A percentile compares a stretch with the other conserved stretches of the same genome.
Conservation (phyloP, 1,140 invertebrate species). For the Conus betulinus region DNA sequence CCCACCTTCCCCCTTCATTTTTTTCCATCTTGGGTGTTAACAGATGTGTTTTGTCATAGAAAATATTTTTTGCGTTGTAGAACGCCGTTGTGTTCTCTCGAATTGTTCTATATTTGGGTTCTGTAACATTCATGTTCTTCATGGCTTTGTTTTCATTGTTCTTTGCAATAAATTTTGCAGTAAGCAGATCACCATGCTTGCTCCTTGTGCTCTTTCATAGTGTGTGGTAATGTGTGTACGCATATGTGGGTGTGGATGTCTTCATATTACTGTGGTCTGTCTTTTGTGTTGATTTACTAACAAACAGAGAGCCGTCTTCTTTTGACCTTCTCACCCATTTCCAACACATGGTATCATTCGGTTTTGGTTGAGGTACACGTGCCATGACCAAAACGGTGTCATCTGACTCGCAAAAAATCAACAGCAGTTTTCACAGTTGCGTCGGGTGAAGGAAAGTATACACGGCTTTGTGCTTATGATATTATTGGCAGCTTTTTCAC, state of each 20-base stretch:
- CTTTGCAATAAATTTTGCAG: conserved; percentile 15
- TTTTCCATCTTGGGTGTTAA: too few species aligned
- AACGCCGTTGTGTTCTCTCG: not conserved
- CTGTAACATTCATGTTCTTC: not conserved
- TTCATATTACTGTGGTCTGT: not conserved
- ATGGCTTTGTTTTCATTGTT: conserved; percentile 1
- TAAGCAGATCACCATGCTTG: not conserved
- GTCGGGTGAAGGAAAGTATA: not conserved
- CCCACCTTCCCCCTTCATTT: too few species aligned
- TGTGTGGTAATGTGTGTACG: not conserved
- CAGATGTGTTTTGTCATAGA: not conserved
- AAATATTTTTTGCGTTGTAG: not conserved
- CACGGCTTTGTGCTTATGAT: not conserved
- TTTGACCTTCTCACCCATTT: not conserved
- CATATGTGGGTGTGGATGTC: not conserved
- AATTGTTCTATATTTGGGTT: not conserved
- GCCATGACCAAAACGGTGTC: not conserved
- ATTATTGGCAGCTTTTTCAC: not conserved
- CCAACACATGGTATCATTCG: not conserved
- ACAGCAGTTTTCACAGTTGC: not conserved
- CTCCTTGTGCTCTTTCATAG: not conserved
- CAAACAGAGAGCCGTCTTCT: not conserved
- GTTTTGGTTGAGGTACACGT: not conserved
- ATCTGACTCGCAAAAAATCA: not conserved
- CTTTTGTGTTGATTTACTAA: not conserved